Evolutionary conservation across 35 echinoderm and acorn worm species (phyloP), one percentile per base, ranked within the genome.

Genomic region (Anneissia japonica): DNA sequence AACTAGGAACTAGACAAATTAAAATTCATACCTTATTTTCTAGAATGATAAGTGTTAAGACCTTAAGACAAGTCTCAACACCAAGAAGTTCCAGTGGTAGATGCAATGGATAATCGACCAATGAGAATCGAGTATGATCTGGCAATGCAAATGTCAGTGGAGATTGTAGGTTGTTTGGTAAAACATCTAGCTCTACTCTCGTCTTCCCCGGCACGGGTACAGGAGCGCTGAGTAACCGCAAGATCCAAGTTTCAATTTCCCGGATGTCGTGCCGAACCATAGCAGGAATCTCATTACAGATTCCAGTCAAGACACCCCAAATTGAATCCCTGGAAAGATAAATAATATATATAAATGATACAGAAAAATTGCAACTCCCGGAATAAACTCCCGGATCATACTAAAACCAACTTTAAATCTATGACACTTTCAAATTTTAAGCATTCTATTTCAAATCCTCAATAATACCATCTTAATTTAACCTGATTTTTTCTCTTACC

Each of bases 211-310:
- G 96, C 0, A 99, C 96, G 5, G 96, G 96, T 12, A 99, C 96
- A 1, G 96, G 96, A 29, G 96, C 89, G 38, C 92, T 99, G 14
- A 99, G 89, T 23, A 99, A 84, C 30, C 92, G 81, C 39, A 99
- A 84, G 21, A 99, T 99, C 96, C 96, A 99, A 6, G 96, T 99
- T 46, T 99, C 96, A 23, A 99, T 99, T 84, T 99, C 92, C 34
- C 90, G 76, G 4, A 99, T 90, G 77, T 99, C 96, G 76, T 99
- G 96, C 41, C 89, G 90, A 19, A 99, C 89, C 19, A 94, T 82
- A 31, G 91, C 86, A 43, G 95, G 95, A 43, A 93, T 91, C 73
- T 97, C 95, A 35, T 38, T 72, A 72, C 95, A 97, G 17, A 97
- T 83, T 31, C 95, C 95, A 0, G 91, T 92, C 39, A 97, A 86